Conservation (phyloP, 2,113 vertebrate species). For the Aptenodytes forsteri region DNA sequence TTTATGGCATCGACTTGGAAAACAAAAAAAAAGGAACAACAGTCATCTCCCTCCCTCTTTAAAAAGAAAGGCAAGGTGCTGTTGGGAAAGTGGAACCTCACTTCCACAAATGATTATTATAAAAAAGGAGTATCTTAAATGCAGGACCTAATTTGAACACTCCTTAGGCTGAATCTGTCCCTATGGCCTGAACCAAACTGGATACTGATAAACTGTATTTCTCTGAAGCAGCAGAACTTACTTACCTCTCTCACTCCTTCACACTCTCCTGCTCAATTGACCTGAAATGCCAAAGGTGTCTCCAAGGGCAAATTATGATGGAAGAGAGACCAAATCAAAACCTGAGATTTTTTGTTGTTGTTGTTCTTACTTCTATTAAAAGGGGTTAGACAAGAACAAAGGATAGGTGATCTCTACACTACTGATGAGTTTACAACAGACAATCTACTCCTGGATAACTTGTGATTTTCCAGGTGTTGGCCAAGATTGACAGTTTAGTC, state of each 20-base stretch:
- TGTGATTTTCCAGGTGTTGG: neutral
- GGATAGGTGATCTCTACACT: neutral
- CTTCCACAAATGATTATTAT: neutral
- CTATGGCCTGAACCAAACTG: neutral
- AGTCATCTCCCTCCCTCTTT: neutral
- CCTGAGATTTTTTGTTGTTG: neutral
- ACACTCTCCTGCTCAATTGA: neutral
- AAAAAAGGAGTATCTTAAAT: neutral
- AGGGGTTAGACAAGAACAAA: neutral
- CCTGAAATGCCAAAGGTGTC: neutral
- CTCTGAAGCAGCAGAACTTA: neutral
- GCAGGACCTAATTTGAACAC: neutral
- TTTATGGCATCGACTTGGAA: neutral
- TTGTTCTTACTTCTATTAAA: neutral
- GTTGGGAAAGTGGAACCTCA: neutral
- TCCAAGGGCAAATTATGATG: rapidly evolving
- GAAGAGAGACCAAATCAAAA: neutral
- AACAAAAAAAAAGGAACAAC: neutral
- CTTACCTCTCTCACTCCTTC: neutral
- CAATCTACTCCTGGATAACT: neutral
- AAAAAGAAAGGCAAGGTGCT: neutral
- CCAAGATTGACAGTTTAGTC: neutral
- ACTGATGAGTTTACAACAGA: neutral
- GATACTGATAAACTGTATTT: neutral
- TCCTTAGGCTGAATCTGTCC: neutral